Evolutionary conservation across 2,797 vertebrate genomes (phyloP).

Genomic region (Coregonus sp.): DNA sequence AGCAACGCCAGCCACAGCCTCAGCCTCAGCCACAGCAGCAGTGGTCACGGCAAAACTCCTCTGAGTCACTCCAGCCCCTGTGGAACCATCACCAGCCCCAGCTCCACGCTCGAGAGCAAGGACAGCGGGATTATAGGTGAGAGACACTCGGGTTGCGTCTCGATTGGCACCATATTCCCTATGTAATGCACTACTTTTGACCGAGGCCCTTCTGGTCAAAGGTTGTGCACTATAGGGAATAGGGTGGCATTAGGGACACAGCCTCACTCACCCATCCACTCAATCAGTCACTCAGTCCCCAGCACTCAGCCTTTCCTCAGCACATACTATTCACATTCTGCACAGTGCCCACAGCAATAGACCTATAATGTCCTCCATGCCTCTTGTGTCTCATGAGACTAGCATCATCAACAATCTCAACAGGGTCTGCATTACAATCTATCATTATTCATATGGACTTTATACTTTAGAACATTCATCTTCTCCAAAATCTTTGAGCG

Average conservation of each 20-base stretch:
- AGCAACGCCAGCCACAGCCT: conserved; percentile 87
- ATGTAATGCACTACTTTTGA: background rate
- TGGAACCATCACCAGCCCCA: conserved; percentile 93
- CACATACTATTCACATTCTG: conserved; percentile 5
- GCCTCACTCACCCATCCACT: conserved; percentile 15
- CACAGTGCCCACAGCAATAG: background rate
- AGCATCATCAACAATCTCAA: conserved; percentile 15
- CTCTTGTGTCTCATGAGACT: conserved; percentile 8
- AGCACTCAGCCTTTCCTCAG: background rate
- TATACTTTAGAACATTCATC: background rate
- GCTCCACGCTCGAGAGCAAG: conserved; percentile 98
- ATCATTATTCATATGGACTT: background rate
- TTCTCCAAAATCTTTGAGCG: background rate
- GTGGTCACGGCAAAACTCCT: conserved; percentile 79
- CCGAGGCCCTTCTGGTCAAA: background rate
- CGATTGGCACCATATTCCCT: background rate
- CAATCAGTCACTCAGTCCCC: background rate
- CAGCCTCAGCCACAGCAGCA: conserved; percentile 85
- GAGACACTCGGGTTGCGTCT: conserved; percentile 14
- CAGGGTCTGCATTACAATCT: conserved; percentile 8
- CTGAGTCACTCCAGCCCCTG: conserved; percentile 84
- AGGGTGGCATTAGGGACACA: background rate
- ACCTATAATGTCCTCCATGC: background rate
- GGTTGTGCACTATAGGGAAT: too few species aligned
- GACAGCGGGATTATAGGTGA: conserved; percentile 98